Base-by-base conservation (phyloP, 2,797 vertebrate genomes). In the Myotis vivesi region DNA sequence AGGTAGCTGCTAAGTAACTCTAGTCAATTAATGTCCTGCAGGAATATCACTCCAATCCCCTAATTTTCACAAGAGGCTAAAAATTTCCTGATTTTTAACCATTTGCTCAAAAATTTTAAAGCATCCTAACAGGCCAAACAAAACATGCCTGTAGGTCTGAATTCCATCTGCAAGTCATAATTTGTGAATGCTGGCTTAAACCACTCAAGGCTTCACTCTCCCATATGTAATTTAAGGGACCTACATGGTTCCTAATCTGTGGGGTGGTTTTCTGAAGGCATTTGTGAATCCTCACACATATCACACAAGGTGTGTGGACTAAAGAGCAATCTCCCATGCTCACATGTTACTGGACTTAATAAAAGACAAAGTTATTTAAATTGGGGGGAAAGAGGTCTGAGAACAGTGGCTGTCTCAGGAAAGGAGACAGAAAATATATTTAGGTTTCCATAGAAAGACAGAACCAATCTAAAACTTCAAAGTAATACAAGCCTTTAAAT, bases 81-180 rank as follows among this genome's bases (percentile, higher is more conserved):
- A 93, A 94, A 77, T 73, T 57, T 76, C 75, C 80, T 76, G 36
- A 94, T 90, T 89, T 93, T 93, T 84, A 94, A 79, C 81, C 73
- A 12, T 86, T 96, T 73, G 75, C 57, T 84, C 22, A 82, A 89
- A 89, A 77, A 46, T 44, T 83, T 81, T 57, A 76, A 92, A 92
- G 82, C 72, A 95, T 85, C 53, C 38, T 77, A 94, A 92, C 9
- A 91, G 62, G 55, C 75, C 89, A 94, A 92, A 92, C 59, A 95
- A 95, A 96, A 92, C 87, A 91, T 49, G 62, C 71, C 89, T 83
- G 8, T 28, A 80, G 59, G 59, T 92, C 94, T 92, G 90, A 95
- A 91, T 89, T 92, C 87, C 49, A 51, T 79, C 57, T 77, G 25
- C 41, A 87, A 64, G 68, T 87, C 73, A 81, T 92, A 82, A 95